Base-by-base conservation (phyloP, 2,113 vertebrate genomes). In the Catharus minimus region DNA sequence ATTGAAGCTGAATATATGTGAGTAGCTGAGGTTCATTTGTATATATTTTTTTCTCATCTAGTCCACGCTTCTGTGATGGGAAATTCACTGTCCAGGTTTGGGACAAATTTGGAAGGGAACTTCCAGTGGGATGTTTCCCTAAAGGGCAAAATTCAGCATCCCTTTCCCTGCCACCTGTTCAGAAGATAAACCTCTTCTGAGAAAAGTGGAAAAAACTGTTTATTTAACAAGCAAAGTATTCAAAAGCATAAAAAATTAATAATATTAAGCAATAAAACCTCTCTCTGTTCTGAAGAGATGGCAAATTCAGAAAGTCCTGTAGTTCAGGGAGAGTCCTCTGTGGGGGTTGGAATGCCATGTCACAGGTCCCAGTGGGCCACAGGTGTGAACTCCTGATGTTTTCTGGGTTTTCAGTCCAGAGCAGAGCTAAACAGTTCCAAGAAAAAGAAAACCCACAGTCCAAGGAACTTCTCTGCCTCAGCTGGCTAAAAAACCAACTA, bases 1-100 rank as follows among this genome's bases (percentile, higher is more conserved):
- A 94, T 69, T 94, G 90, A 95, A 84, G 75, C 28, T 82, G 66
- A 92, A 67, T 68, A 39, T 68, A 80, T 82, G 53, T 89, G 66
- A 27, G 36, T 86, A 92, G 60, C 56, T 68, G 44, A 87, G 64
- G 96, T 96, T 90, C 74, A 87, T n/a, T 88, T 92, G 84, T 57
- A 77, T 11, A 7, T 11, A 7, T 32, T 74, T 9, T 94, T 93
- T 95, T 85, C 72, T 76, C 73, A 89, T 44, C 5, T 39, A 28
- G 26, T 65, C 13, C 36, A 65, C 68, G 43, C 32, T 46, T 67
- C 57, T 76, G 41, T 89, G 64, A 82, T 91, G 61, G 38, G 47
- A 95, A 90, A 61, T 68, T 93, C 39, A 39, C 47, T 69, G 36
- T 32, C 28, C 21, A 18, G 28, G 10, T 52, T 69, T 39, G 27